These are phyloP conservation scores for Stenodema calcarata DNA, from an alignment of 2,888 invertebrate genomes.

Conservation along the genomic window DNA sequence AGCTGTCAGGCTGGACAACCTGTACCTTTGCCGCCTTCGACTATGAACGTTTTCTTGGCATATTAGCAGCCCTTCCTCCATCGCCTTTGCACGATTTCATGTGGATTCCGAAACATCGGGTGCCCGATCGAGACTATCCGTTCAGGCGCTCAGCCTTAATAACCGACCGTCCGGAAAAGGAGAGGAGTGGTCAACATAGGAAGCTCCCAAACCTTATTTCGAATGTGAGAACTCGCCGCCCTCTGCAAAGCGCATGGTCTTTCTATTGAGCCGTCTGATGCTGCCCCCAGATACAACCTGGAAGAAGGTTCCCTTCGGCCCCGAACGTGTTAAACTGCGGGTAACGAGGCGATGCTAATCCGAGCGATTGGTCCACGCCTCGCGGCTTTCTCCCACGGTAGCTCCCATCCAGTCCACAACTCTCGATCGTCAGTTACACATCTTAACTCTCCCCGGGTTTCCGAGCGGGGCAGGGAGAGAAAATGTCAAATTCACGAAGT, in stretches of 20 bases:
- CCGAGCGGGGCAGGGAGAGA: neutral
- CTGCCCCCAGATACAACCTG: slow-evolving; percentile 35
- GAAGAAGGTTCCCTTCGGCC: slow-evolving; percentile 17
- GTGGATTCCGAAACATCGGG: neutral
- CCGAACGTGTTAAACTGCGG: slow-evolving; percentile 44
- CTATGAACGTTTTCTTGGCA: too few relatives aligned
- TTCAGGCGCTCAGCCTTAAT: neutral
- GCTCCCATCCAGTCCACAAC: neutral
- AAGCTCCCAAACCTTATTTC: slow-evolving; percentile 35
- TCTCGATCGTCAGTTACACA: neutral
- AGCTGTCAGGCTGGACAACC: too few relatives aligned
- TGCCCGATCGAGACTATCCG: neutral
- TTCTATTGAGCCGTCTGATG: slow-evolving; percentile 46
- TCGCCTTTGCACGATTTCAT: too few relatives aligned
- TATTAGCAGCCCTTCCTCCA: too few relatives aligned
- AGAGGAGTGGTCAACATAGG: neutral
- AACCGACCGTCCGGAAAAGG: slow-evolving; percentile 8
- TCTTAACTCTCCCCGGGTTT: slow-evolving; percentile 6
- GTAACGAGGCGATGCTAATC: slow-evolving; percentile 46
- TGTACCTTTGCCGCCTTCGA: too few relatives aligned
- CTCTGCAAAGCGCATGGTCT: slow-evolving; percentile 4
- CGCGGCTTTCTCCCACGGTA: slow-evolving; percentile 43
- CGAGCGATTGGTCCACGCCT: slow-evolving; percentile 34
- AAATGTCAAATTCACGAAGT: neutral
- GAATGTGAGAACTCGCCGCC: slow-evolving; percentile 43